These are phyloP conservation scores for Piaya cayana DNA, from an alignment of 2,113 vertebrate species.

Conservation along the genomic window DNA sequence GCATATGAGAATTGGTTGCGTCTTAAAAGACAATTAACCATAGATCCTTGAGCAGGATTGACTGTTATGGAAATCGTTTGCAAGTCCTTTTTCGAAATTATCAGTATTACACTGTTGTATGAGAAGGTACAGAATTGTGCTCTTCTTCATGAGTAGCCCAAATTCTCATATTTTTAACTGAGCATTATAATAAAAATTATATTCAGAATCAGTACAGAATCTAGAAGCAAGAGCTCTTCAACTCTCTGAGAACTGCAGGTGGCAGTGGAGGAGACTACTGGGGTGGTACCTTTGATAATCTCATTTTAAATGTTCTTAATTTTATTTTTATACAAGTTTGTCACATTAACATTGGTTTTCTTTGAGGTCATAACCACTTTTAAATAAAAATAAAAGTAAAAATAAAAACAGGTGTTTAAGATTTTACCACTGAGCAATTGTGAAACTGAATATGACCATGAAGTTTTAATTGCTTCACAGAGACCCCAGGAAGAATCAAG, in stretches of 20 bases:
- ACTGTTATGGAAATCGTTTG: neutral
- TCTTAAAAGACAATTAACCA: neutral
- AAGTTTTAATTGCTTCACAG: neutral
- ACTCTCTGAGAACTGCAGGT: neutral
- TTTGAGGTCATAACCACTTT: neutral
- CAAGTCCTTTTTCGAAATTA: neutral
- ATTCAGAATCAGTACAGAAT: neutral
- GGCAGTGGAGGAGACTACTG: neutral
- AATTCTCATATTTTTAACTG: neutral
- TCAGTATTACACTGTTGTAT: neutral
- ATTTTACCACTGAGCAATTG: neutral
- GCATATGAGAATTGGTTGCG: neutral
- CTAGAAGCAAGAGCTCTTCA: neutral
- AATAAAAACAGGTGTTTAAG: neutral
- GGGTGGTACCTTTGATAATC: neutral
- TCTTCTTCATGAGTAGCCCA: neutral
- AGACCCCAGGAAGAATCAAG: neutral
- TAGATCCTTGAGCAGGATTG: neutral
- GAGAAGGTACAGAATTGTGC: neutral
- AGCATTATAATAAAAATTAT: neutral
- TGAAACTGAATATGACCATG: neutral
- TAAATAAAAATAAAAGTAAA: neutral
- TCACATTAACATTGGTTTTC: neutral
- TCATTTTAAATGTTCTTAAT: neutral
- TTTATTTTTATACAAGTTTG: neutral